phyloP scores from a whole-genome alignment of 1,140 invertebrate species.

The Sminthurides bifidus region DNA sequence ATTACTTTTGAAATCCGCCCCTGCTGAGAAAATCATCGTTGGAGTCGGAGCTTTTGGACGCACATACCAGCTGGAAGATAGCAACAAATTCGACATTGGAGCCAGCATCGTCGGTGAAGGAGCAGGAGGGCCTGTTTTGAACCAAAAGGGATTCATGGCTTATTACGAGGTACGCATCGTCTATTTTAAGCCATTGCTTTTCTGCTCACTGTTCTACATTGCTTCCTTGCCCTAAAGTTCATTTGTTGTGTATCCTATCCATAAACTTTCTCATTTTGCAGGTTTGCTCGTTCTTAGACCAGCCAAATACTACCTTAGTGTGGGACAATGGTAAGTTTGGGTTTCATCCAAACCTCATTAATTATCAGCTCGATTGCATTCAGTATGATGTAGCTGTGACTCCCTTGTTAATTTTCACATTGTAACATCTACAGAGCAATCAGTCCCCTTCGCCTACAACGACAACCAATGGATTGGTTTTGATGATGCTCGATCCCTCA shows the following conservation, averaged over 20 bases:
- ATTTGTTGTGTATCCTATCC: too few relatives aligned
- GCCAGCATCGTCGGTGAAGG: constrained; percentile 79
- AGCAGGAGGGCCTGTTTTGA: constrained; percentile 65
- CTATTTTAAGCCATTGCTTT: not conserved
- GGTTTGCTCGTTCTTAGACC: constrained; percentile 81
- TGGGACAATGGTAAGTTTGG: constrained; percentile 97
- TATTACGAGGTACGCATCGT: constrained; percentile 83
- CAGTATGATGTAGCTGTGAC: too few relatives aligned
- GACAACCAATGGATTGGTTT: constrained; percentile 92
- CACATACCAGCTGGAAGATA: constrained; percentile 83
- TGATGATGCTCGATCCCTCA: constrained; percentile 82
- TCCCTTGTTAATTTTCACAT: too few relatives aligned
- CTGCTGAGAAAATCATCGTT: constrained; percentile 87
- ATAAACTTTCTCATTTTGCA: constrained; percentile 33
- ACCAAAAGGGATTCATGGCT: constrained; percentile 78
- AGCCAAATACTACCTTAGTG: constrained; percentile 81
- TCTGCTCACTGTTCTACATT: not conserved
- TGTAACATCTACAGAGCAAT: too few relatives aligned
- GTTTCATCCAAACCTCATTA: too few relatives aligned
- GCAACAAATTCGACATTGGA: constrained; percentile 79
- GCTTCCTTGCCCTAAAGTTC: too few relatives aligned
- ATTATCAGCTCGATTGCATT: too few relatives aligned
- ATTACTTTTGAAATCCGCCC: constrained; percentile 52
- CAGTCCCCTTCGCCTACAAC: constrained; percentile 84
- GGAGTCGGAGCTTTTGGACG: constrained; percentile 91